Evolutionary conservation across 2,888 invertebrate species (phyloP).

Genomic region (Mythimna vitellina): DNA sequence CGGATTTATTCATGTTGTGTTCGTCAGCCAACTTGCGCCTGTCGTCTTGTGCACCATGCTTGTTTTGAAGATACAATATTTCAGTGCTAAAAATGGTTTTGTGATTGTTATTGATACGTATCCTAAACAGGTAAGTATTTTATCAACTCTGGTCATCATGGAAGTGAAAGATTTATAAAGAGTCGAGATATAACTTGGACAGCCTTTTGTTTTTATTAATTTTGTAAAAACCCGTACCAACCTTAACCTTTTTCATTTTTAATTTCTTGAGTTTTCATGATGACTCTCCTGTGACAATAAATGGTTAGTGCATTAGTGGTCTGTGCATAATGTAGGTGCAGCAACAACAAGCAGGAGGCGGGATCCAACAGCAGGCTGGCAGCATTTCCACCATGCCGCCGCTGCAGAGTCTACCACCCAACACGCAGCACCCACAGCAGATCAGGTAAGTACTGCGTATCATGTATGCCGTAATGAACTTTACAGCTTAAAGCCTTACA

Average conservation of each 20-base stretch:
- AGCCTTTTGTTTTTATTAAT: background rate
- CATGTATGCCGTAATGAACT: background rate
- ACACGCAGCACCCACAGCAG: conserved; percentile 91
- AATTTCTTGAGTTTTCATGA: background rate
- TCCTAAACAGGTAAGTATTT: background rate
- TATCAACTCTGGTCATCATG: background rate
- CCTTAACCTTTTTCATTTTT: too few relatives aligned
- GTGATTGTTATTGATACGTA: background rate
- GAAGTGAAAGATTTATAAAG: background rate
- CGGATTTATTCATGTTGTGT: conserved; percentile 20
- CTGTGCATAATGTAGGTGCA: conserved; percentile 71
- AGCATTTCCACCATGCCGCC: conserved; percentile 95
- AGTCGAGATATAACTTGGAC: background rate
- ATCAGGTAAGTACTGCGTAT: conserved; percentile 77
- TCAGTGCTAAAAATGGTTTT: conserved; percentile 16
- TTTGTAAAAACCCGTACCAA: too few relatives aligned
- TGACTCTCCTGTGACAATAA: background rate
- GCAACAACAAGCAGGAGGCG: conserved; percentile 77
- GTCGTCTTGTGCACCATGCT: conserved; percentile 8
- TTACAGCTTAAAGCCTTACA: background rate
- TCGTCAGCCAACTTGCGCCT: conserved; percentile 6
- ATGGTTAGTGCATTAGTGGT: conserved; percentile 12
- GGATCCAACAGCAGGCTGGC: conserved; percentile 87
- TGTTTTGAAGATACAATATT: conserved; percentile 30
- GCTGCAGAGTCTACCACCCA: conserved; percentile 92